Evolutionary conservation across 2,797 vertebrate genomes (phyloP).

Genomic region (Otolemur crassicaudatus): DNA sequence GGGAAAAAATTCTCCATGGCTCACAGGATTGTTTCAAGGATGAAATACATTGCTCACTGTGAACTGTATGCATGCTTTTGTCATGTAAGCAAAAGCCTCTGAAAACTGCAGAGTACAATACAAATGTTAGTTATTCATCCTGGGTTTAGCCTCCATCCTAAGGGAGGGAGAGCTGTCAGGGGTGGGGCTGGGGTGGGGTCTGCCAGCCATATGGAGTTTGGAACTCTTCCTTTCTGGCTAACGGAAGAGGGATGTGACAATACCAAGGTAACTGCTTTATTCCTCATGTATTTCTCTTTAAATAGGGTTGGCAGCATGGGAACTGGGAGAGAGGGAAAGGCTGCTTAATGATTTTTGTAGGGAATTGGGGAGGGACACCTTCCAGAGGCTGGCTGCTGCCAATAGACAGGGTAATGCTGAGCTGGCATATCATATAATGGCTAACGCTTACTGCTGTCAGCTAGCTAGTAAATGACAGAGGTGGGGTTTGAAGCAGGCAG

Average conservation of each 20-base stretch:
- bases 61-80: background rate
- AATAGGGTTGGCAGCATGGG: slow-evolving; percentile 23
- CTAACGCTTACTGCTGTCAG: background rate
- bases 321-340: background rate
- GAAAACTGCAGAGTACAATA: background rate
- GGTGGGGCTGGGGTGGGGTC: background rate
- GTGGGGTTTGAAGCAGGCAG: background rate
- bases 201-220: background rate
- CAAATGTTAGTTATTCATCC: background rate
- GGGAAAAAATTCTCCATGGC: background rate
- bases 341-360: slow-evolving; percentile 9
- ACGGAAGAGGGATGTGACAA: background rate
- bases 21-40: background rate
- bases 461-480: background rate
- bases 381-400: background rate
- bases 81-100: background rate
- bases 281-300: slow-evolving; percentile 51
- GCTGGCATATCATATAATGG: background rate
- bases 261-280: background rate
- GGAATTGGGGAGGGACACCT: background rate
- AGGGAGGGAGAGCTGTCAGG: background rate
- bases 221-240: slow-evolving; percentile 32
- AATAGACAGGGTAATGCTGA: background rate
- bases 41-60: background rate
- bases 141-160: background rate